Conservation (phyloP, 2,113 vertebrate species). For the Xiphias gladius region DNA sequence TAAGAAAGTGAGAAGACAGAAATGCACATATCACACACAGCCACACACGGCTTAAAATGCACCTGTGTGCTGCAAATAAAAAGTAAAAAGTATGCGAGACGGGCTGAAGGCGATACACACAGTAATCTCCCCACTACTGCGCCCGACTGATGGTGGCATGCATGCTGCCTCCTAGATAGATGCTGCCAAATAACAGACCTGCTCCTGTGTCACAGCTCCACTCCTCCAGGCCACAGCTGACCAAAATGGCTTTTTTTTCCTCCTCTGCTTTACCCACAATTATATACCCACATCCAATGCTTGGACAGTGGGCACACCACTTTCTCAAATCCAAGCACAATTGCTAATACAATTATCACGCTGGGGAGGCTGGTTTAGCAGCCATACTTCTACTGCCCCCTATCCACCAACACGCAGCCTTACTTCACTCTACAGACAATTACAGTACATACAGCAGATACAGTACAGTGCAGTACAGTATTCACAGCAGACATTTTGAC, state of each 20-base stretch:
- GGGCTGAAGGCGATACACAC: conserved; percentile 28
- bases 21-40: conserved; percentile 20
- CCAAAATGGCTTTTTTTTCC: conserved; percentile 64
- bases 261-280: conserved; percentile 26
- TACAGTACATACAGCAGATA: neutral
- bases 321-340: conserved; percentile 30
- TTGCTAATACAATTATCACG: conserved; percentile 30
- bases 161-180: conserved; percentile 70
- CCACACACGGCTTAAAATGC: conserved; percentile 15
- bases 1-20: neutral
- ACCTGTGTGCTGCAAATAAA: conserved; percentile 44
- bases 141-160: conserved; percentile 54
- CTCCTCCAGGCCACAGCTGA: conserved; percentile 71
- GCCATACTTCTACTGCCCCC: conserved; percentile 72
- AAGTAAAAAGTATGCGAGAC: conserved; percentile 35
- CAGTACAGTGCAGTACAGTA: neutral
- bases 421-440: conserved; percentile 14
- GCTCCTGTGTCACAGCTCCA: conserved; percentile 69
- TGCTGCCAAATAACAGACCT: conserved; percentile 51
- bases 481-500: neutral
- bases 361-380: conserved; percentile 24
- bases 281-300: neutral
- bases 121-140: conserved; percentile 59
- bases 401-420: conserved; percentile 37
- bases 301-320: conserved; percentile 2